These are phyloP conservation scores for Drosophila lacteicornis DNA, from an alignment of 1,140 invertebrate genomes.

Conservation along the genomic window DNA sequence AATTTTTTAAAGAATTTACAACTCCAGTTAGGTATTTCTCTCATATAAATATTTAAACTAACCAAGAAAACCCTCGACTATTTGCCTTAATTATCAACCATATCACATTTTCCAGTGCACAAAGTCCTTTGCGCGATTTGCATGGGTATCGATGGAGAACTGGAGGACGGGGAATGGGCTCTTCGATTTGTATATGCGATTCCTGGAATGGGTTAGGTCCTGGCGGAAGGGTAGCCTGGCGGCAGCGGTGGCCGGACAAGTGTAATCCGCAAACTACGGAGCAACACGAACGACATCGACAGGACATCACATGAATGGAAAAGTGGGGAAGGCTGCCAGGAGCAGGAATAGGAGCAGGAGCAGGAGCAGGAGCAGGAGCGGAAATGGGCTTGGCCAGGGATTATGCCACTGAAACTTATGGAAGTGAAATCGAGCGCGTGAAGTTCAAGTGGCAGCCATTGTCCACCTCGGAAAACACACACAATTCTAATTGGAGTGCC, in stretches of 20 bases:
- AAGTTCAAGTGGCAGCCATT: conserved; percentile 69
- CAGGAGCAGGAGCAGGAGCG: neutral
- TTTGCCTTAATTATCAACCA: neutral
- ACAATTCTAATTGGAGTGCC: conserved; percentile 65
- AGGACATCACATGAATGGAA: conserved; percentile 30
- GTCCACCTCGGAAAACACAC: conserved; percentile 45
- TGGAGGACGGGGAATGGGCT: neutral
- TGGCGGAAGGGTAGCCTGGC: conserved; percentile 4
- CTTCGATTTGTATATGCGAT: conserved; percentile 24
- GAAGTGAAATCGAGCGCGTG: conserved; percentile 76
- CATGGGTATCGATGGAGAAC: conserved; percentile 8
- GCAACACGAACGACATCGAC: conserved; percentile 39
- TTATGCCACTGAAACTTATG: conserved; percentile 64
- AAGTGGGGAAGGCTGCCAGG: conserved; percentile 7
- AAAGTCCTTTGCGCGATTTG: conserved; percentile 21
- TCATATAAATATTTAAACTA: neutral
- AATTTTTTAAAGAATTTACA: no score
- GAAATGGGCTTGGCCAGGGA: conserved; percentile 32
- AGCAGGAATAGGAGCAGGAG: neutral
- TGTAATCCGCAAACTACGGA: conserved; percentile 68
- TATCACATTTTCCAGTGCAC: neutral
- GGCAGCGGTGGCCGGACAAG: conserved; percentile 27
- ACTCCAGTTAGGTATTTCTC: no score
- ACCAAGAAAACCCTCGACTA: fast-evolving
- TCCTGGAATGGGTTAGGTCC: neutral